Conservation (phyloP, 2,797 vertebrate genomes). For the Sebastes oblongus region DNA sequence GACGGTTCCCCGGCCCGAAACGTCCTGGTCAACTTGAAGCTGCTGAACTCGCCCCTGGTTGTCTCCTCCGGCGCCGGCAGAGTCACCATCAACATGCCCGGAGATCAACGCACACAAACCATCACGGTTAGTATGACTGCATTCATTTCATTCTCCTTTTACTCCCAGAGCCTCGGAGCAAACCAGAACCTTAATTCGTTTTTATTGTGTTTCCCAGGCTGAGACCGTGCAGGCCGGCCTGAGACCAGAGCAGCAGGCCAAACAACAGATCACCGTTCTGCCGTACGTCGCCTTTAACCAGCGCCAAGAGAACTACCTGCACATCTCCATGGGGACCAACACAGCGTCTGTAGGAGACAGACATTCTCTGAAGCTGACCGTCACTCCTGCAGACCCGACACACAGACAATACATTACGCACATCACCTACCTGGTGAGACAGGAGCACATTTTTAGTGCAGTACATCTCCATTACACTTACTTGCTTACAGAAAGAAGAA, state of each 20-base stretch:
- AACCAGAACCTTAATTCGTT: too few species aligned
- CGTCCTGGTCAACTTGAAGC: constrained; percentile 66
- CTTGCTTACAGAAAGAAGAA: not conserved
- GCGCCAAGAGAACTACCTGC: constrained; percentile 49
- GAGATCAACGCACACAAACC: rapidly evolving
- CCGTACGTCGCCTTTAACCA: not conserved
- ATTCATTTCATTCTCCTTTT: not conserved
- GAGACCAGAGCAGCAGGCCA: constrained; percentile 76
- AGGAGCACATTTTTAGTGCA: not conserved
- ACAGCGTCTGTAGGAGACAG: constrained; percentile 42
- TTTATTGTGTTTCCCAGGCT: constrained; percentile 52
- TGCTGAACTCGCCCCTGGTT: constrained; percentile 18
- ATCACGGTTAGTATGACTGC: constrained; percentile 67
- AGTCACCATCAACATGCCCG: constrained; percentile 73
- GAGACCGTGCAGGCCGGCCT: constrained; percentile 61
- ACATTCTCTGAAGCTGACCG: constrained; percentile 44
- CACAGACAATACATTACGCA: constrained; percentile 47
- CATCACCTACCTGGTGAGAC: constrained; percentile 78
- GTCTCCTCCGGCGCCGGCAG: constrained; percentile 26
- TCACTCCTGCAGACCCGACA: not conserved
- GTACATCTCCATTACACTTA: not conserved
- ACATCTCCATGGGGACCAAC: constrained; percentile 53
- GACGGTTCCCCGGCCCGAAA: constrained; percentile 70
- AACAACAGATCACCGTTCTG: not conserved
- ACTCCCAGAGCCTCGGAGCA: not conserved